Conservation (phyloP, 2,113 vertebrate genomes). For the Dicrurus megarhynchus region DNA sequence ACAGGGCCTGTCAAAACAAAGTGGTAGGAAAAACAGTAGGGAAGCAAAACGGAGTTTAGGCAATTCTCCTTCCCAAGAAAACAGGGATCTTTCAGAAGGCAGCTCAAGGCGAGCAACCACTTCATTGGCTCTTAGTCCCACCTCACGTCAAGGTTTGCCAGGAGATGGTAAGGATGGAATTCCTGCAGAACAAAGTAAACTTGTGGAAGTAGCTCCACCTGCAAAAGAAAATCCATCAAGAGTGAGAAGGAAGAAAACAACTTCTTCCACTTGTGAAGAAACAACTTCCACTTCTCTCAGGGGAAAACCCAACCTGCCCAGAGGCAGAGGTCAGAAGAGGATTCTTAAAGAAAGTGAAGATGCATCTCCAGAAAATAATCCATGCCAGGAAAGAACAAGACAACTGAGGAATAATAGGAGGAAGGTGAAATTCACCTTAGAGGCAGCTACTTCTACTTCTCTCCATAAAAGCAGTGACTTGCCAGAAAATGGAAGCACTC, state of each 20-base stretch:
- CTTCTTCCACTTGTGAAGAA: background rate
- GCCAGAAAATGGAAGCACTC: background rate
- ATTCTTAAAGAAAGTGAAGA: background rate
- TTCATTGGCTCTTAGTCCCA: background rate
- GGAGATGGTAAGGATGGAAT: background rate
- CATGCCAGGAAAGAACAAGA: background rate
- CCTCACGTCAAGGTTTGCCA: background rate
- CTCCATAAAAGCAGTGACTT: rapidly evolving
- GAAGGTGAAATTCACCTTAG: background rate
- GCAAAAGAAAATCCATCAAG: background rate
- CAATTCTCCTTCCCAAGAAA: background rate
- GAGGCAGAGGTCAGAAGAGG: background rate
- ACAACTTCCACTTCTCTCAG: background rate
- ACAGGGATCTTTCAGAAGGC: background rate
- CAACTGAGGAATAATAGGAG: background rate
- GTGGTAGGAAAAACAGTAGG: background rate
- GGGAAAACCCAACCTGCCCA: background rate
- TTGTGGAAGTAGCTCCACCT: background rate
- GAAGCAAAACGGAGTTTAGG: background rate
- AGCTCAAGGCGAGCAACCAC: rapidly evolving
- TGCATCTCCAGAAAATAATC: background rate
- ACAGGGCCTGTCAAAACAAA: background rate
- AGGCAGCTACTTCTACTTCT: background rate
- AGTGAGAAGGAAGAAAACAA: background rate
- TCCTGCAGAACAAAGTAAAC: background rate